These are phyloP conservation scores for Eupelmus urozonus DNA, from an alignment of 2,888 invertebrate species.

Conservation along the genomic window DNA sequence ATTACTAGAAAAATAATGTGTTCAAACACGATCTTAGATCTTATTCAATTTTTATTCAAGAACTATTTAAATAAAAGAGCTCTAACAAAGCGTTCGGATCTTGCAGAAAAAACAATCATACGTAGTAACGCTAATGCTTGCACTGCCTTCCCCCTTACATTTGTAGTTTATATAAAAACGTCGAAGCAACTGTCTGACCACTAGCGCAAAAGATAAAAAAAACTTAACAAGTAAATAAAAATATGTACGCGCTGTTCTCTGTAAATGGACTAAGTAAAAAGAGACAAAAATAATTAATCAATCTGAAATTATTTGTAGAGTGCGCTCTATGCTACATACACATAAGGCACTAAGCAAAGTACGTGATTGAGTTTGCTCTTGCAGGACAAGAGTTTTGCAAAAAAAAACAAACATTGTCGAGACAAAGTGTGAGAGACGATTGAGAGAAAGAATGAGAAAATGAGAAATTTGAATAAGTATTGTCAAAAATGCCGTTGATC, in stretches of 20 bases:
- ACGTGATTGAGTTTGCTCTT: conserved; percentile 63
- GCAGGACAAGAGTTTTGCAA: conserved; percentile 69
- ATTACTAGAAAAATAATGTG: conserved; percentile 39
- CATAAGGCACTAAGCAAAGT: conserved; percentile 16
- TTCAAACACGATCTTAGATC: conserved; percentile 38
- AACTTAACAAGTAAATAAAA: conserved; percentile 24
- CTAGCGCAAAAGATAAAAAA: conserved; percentile 53
- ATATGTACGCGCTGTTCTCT: conserved; percentile 34
- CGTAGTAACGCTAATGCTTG: conserved; percentile 68
- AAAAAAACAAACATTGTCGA: conserved; percentile 29
- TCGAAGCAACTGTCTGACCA: conserved; percentile 63
- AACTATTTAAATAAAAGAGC: conserved; percentile 37
- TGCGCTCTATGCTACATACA: conserved; percentile 26
- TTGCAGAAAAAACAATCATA: conserved; percentile 57
- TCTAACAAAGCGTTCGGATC: conserved; percentile 51
- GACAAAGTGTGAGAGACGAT: conserved; percentile 6
- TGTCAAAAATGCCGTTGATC: conserved; percentile 28
- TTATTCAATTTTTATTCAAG: conserved; percentile 33
- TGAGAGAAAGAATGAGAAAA: conserved; percentile 35
- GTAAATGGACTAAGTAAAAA: conserved; percentile 29
- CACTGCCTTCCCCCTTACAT: conserved; percentile 70
- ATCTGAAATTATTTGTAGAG: conserved; percentile 33
- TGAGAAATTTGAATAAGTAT: conserved; percentile 30
- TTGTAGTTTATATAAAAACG: conserved; percentile 61
- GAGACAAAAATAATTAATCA: conserved; percentile 20